Base-by-base conservation (phyloP, 2,113 vertebrate species). In the Rhinoderma darwinii region DNA sequence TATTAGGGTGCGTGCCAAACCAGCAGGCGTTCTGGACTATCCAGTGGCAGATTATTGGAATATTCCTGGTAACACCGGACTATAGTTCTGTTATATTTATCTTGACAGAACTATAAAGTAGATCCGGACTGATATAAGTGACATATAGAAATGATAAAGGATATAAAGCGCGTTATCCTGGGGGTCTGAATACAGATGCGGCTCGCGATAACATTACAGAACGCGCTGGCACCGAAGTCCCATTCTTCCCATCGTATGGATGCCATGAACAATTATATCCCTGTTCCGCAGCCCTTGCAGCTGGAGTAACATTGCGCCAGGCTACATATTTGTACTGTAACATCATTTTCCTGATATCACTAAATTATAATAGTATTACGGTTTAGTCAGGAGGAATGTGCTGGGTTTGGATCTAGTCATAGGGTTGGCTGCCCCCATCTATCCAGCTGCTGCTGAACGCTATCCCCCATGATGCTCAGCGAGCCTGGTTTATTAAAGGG, bases 251-350 rank as follows among this genome's bases (percentile, higher is more conserved):
- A 84, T 77, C 39, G 37, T 35, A 84, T 35, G 39, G 73, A 15
- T 51, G 74, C 74, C 84, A 66, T 85, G 74, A 78, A 85, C 59
- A 77, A 81, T 86, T 27, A 4, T 3, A 61, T 73, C 47, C 77
- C 84, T 85, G 27, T 78, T 66, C 39, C 14, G 72, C 20, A 37
- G 27, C 35, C 47, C 30, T 35, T 32, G 63, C 84, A 86, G 84
- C 84, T 86, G 84, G 41, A 59, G 44, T 59, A 39, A 11, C 27
- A 20, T 12, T 17, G 22, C 44, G 85, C 77, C 85, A 86, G 77
- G 18, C 32, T 18, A 74, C 77, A 86, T 86, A 86, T 79, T 86
- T 86, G 68, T 44, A 18, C n/a, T 68, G 66, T 81, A 86, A 82
- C 66, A 81, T 81, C 56, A 86, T 74, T 81, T 59, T 81, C 37